Percentiles rank a stretch among this genome's conserved stretches.
phyloP scores from a whole-genome alignment of 2,797 vertebrate species.

The Cephalopachus bancanus region DNA sequence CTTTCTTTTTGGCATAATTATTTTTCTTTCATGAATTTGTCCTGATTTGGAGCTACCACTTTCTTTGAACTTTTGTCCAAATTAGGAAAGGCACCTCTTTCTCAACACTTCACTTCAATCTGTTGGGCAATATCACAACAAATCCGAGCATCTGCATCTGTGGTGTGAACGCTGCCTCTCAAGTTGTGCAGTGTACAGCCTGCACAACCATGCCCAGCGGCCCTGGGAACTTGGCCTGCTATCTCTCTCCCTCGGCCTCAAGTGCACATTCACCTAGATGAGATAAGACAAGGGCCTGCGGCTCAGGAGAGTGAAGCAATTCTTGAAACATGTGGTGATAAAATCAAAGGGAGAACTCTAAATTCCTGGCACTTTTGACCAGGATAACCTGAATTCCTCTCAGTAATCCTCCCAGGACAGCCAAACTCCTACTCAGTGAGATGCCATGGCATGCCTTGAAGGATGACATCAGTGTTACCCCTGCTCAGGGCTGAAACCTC shows the following conservation, averaged over 20 bases:
- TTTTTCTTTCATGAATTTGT: not conserved
- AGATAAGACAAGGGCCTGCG: not conserved
- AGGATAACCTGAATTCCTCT: conserved; percentile 65
- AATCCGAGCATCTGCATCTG: not conserved
- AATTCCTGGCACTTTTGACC: conserved; percentile 60
- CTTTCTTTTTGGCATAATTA: not conserved
- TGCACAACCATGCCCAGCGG: not conserved
- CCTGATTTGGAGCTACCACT: not conserved
- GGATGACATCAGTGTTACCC: conserved; percentile 37
- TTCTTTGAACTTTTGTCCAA: not conserved
- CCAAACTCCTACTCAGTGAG: conserved; percentile 47
- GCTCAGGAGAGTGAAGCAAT: conserved; percentile 44
- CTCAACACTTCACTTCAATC: not conserved
- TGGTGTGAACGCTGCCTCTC: not conserved
- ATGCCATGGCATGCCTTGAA: conserved; percentile 48
- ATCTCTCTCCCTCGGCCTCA: not conserved
- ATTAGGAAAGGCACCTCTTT: not conserved
- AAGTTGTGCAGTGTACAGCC: not conserved
- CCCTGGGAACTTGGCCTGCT: not conserved
- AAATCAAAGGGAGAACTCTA: conserved; percentile 28
- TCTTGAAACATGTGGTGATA: conserved; percentile 22
- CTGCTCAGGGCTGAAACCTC: not conserved
- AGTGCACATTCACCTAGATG: not conserved
- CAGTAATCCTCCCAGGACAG: not conserved
- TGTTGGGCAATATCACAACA: not conserved